Percentiles rank a stretch among this genome's conserved stretches.
phyloP scores from a whole-genome alignment of 2,113 vertebrate species.

The Hyaena hyaena region DNA sequence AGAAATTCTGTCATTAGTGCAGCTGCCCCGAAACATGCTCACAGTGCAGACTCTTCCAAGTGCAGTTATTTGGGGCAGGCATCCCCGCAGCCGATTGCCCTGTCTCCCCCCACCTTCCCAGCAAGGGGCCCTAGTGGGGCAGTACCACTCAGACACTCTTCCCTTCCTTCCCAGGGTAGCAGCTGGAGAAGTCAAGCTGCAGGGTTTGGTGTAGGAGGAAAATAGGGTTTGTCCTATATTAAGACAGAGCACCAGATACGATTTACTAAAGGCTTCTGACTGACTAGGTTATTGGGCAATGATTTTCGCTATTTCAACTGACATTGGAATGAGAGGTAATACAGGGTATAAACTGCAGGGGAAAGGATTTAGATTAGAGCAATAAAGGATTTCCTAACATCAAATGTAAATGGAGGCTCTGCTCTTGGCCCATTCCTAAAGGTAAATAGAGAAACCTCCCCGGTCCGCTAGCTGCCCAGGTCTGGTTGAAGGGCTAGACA shows the following conservation, averaged over 20 bases:
- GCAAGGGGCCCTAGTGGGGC: neutral
- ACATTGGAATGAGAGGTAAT: neutral
- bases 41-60: neutral
- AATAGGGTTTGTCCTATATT: neutral
- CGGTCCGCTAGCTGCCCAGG: neutral
- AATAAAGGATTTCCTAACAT: neutral
- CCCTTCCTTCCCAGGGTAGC: too few relatives aligned
- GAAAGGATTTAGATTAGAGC: conserved; percentile 4
- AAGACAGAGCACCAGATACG: neutral
- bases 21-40: neutral
- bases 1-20: neutral
- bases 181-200: neutral
- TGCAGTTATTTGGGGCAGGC: neutral
- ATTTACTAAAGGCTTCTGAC: neutral
- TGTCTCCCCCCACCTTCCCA: neutral
- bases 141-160: neutral
- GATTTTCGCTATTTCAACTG: conserved; percentile 19
- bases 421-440: conserved; percentile 1
- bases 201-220: neutral
- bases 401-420: neutral
- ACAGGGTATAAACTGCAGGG: neutral
- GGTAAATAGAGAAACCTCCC: neutral
- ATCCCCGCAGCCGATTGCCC: neutral
- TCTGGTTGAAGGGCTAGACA: neutral
- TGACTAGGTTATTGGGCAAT: neutral